Percentiles rank a stretch among this genome's conserved stretches.
phyloP scores from a whole-genome alignment of 2,797 vertebrate genomes.

The Naso thynnoides region DNA sequence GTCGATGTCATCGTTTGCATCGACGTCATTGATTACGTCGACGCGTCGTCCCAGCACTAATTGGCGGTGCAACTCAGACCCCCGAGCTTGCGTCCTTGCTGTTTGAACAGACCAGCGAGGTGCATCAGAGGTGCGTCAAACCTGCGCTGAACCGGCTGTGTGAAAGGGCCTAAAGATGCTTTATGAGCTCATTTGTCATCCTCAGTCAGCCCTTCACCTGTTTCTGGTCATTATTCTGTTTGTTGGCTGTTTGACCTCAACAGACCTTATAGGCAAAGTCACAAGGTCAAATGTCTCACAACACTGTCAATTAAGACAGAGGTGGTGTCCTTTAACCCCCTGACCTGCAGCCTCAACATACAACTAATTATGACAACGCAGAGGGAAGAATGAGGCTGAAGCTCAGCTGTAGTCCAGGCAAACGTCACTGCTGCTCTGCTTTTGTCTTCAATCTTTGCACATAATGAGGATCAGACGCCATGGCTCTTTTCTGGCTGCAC shows the following conservation, averaged over 20 bases:
- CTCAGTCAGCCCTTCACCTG: neutral
- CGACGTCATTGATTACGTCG: too few species aligned
- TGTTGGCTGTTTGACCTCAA: slow-evolving; percentile 19
- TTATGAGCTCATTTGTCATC: too few species aligned
- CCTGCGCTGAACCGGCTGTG: too few species aligned
- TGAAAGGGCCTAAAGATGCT: too few species aligned
- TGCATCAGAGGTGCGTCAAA: too few species aligned
- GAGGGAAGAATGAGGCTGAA: neutral
- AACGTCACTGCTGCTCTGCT: neutral
- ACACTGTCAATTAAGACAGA: neutral
- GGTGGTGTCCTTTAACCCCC: slow-evolving; percentile 14
- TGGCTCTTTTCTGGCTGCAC: too few species aligned
- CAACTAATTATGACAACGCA: neutral
- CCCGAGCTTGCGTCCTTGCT: too few species aligned
- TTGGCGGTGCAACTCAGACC: too few species aligned
- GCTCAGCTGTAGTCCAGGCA: too few species aligned
- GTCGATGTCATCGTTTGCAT: too few species aligned
- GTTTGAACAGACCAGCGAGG: too few species aligned
- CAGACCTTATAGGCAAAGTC: neutral
- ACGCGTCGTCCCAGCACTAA: too few species aligned
- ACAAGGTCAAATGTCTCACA: neutral
- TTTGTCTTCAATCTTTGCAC: neutral
- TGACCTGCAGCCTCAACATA: neutral
- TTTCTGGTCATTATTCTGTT: slow-evolving; percentile 4
- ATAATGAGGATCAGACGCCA: neutral